Evolutionary conservation across 1,140 invertebrate genomes (phyloP).

Genomic region (Pomacea maculata): DNA sequence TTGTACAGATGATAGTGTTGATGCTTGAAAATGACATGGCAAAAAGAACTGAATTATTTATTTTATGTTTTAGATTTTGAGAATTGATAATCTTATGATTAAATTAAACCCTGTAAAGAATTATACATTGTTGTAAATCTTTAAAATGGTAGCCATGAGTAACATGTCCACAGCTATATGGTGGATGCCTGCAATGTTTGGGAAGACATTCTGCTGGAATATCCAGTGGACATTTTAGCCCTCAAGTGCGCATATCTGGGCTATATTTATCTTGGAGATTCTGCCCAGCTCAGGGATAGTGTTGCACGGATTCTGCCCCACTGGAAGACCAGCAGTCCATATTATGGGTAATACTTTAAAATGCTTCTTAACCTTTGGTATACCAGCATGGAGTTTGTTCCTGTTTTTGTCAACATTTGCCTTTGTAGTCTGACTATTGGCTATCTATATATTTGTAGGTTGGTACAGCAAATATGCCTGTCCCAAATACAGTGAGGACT

Average conservation of each 20-base stretch:
- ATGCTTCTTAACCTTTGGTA: no score
- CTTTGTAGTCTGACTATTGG: no score
- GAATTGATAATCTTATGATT: neutral
- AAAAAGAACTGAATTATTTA: neutral
- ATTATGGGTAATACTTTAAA: slow-evolving; percentile 62
- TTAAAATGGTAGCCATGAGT: no score
- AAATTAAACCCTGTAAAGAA: neutral
- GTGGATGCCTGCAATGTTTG: slow-evolving; percentile 62
- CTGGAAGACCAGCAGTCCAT: slow-evolving; percentile 64
- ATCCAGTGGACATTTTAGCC: slow-evolving; percentile 70
- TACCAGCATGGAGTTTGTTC: no score
- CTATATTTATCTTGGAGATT: slow-evolving; percentile 70
- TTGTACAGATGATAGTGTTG: no score
- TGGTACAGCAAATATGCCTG: no score
- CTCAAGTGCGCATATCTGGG: slow-evolving; percentile 70
- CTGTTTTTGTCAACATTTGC: no score
- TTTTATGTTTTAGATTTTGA: neutral
- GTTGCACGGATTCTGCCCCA: slow-evolving; percentile 66
- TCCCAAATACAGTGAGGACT: no score
- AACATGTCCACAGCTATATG: slow-evolving; percentile 51
- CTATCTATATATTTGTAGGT: no score
- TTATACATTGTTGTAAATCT: neutral
- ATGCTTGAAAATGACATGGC: no score
- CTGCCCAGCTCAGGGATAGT: slow-evolving; percentile 66
- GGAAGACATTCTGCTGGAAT: slow-evolving; percentile 67